Base-by-base conservation (phyloP, 2,113 vertebrate species). In the Perca schrenkii region DNA sequence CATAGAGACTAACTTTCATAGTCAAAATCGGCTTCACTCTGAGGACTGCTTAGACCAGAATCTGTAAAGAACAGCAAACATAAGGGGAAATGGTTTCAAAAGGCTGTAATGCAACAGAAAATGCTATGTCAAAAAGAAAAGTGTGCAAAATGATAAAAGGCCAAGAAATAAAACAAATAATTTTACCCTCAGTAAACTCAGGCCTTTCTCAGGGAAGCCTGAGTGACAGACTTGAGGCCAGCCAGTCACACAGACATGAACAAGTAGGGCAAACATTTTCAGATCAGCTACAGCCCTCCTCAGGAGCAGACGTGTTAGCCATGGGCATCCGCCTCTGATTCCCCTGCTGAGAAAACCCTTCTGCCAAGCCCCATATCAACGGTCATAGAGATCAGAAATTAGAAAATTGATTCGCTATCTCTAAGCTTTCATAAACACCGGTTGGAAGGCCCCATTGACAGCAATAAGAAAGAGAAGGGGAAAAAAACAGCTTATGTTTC, bases 1-100 rank as follows among this genome's bases (percentile, higher is more conserved):
- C 93, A 94, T 92, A 94, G 95, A 95, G 96, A 99, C 97, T 98
- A 98, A 99, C 98, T 99, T 99, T 98, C 97, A 94, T 96, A 97
- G 96, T 96, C 96, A 97, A 97, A 97, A 95, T 97, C 96, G 94
- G 96, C 97, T 95, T 98, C 97, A 95, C 97, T 97, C 96, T 97
- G 96, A 95, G 98, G 97, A 95, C 97, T 97, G 97, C 97, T 97
- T 93, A 98, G 96, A 96, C 97, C 97, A 93, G 97, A 97, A 97
- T 98, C 97, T 98, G 97, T 95, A 96, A 97, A 97, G 95, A 96
- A 98, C 94, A 97, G 96, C 94, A 98, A 96, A 95, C 88, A 94
- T 90, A 91, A 90, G 96, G 95, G 74, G 84, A 86, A 84, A 83
- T 61, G 70, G 93, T 93, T 91, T 76, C 54, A 87, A 88, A 80